A percentile compares a stretch with the other conserved stretches of the same genome.
phyloP scores from a whole-genome alignment of 2,888 invertebrate genomes.

The Meganola albula region DNA sequence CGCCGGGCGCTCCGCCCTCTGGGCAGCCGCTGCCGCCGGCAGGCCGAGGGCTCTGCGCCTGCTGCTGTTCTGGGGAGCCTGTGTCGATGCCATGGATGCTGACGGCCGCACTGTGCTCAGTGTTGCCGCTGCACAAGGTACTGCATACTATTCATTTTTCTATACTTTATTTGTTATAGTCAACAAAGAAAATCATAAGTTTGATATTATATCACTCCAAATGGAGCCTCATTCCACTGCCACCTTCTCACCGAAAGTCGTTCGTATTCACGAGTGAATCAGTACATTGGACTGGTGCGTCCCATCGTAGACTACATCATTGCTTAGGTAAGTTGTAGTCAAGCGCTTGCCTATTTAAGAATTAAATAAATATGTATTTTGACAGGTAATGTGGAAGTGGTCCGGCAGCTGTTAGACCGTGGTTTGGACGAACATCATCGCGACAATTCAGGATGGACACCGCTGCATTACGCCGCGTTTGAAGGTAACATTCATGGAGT shows the following conservation, averaged over 20 bases:
- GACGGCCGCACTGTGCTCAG: constrained; percentile 94
- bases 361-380: too few relatives aligned
- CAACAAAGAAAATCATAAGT: too few relatives aligned
- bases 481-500: too few relatives aligned
- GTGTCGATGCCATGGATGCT: constrained; percentile 95
- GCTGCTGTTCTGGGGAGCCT: constrained; percentile 96
- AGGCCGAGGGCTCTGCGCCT: constrained; percentile 91
- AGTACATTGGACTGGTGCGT: too few relatives aligned
- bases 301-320: too few relatives aligned
- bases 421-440: constrained; percentile 91
- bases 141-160: not conserved
- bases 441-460: constrained; percentile 98
- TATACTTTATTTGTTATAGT: too few relatives aligned
- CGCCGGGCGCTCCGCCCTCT: constrained; percentile 89
- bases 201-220: too few relatives aligned
- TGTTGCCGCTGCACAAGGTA: constrained; percentile 89
- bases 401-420: constrained; percentile 90
- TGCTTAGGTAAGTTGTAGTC: too few relatives aligned
- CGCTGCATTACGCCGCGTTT: constrained; percentile 96
- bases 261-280: too few relatives aligned
- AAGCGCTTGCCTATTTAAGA: not conserved
- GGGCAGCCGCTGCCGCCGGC: constrained; percentile 96
- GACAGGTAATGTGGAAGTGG: constrained; percentile 88
- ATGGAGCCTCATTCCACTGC: too few relatives aligned
- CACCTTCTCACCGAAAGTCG: too few relatives aligned